A percentile compares a stretch with the other conserved stretches of the same genome.
Evolutionary conservation across 2,888 invertebrate species (phyloP).

Genomic region (Andrena marginata): DNA sequence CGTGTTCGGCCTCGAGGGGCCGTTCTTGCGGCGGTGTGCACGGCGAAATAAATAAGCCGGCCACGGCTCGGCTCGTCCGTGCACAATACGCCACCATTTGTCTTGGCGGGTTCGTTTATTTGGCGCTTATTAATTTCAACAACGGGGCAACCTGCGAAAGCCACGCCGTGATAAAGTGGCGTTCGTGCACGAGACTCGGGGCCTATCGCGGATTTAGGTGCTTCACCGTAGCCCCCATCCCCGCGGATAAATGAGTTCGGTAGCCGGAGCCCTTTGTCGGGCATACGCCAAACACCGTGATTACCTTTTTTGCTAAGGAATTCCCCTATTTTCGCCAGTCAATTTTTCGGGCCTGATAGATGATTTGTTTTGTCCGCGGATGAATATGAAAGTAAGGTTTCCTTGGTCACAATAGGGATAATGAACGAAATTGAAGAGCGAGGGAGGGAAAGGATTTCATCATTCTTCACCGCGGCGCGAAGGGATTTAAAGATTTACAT

Average conservation of each 20-base stretch:
- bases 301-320: not conserved
- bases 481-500: not conserved
- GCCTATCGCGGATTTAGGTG: constrained; percentile 45
- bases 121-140: constrained; percentile 79
- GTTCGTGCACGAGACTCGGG: constrained; percentile 6
- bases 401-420: not conserved
- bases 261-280: constrained; percentile 38
- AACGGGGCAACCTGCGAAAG: constrained; percentile 64
- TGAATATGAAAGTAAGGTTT: not conserved
- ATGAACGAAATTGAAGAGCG: not conserved
- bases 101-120: constrained; percentile 75
- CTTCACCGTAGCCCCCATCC: not conserved
- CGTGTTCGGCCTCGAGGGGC: constrained; percentile 65
- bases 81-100: constrained; percentile 76
- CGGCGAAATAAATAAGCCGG: constrained; percentile 70
- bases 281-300: not conserved
- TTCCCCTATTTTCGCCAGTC: not conserved
- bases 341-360: not conserved
- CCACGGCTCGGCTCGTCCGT: constrained; percentile 59
- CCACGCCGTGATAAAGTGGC: constrained; percentile 64
- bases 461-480: not conserved
- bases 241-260: constrained; percentile 48
- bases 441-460: not conserved
- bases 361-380: not conserved
- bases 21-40: constrained; percentile 20